These are phyloP conservation scores for Crotalus viridis DNA, from an alignment of 2,113 vertebrate genomes.

Conservation along the genomic window DNA sequence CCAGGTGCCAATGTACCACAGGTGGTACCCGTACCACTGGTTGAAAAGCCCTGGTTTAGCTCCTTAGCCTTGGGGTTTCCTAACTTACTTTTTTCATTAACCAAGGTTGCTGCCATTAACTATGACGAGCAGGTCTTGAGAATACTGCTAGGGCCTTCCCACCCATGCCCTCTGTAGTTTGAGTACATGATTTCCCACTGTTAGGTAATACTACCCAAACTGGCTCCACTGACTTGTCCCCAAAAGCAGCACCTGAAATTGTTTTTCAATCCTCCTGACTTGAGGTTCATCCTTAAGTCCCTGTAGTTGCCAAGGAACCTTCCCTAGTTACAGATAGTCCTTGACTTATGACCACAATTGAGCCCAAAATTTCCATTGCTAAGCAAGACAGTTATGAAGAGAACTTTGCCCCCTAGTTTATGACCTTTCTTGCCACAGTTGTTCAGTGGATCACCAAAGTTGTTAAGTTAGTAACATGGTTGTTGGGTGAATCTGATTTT, in stretches of 20 bases:
- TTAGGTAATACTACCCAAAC: background rate
- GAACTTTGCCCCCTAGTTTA: background rate
- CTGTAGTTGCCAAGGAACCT: background rate
- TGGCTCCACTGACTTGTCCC: background rate
- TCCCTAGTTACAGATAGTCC: background rate
- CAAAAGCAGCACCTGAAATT: background rate
- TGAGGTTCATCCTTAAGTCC: background rate
- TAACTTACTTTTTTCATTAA: background rate
- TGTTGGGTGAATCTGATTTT: background rate
- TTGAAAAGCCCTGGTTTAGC: background rate
- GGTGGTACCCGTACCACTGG: too few relatives aligned
- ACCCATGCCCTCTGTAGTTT: background rate
- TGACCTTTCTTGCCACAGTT: too few relatives aligned
- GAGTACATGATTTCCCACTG: background rate
- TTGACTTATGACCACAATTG: background rate
- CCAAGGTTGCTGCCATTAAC: background rate
- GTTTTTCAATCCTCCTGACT: background rate
- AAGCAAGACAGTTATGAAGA: background rate
- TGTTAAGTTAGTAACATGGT: too few relatives aligned
- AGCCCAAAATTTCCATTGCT: background rate
- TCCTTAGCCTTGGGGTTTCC: background rate
- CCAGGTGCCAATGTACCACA: too few relatives aligned
- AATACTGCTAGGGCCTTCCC: background rate
- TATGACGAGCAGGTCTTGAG: background rate
- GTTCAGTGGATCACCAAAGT: too few relatives aligned